Evolutionary conservation across 2,888 invertebrate species (phyloP), one percentile per base, ranked within the genome.

Genomic region (Rosalia funebris): DNA sequence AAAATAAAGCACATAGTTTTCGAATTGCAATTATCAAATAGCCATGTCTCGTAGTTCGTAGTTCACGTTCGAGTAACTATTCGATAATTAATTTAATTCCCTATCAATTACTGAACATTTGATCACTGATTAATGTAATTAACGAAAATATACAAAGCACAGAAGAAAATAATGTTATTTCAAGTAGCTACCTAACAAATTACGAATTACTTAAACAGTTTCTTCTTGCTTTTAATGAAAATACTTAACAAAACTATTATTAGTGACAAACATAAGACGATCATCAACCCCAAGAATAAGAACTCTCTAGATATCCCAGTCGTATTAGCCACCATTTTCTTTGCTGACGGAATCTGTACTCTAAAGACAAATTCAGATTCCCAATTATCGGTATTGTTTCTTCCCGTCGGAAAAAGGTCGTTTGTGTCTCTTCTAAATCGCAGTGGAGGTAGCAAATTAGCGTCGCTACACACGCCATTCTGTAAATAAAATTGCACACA

Each of bases 401-500:
- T 19, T 34, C 50, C 32, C 34, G 16, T 19, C 2, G 48, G 19
- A n/a, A 10, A 17, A 37, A 10, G 11, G 1, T 14, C 39, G 5
- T 19, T 15, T n/a, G 19, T 20, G 19, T n/a, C 20, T 14, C 62
- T 55, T 12, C 34, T 62, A n/a, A 41, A 32, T 19, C 62, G 55
- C 14, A 39, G 14, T 25, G 62, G 58, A 4, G 58, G 46, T 19
- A 50, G 11, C 11, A 58, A 42, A 16, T 45, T 58, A 9, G 45
- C 15, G 11, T 57, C 57, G 11, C 44, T 55, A 15, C 66, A 66
- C 9, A 46, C 16, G 31, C 55, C 61, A 20, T 44, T 61, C 66
- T 66, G 44, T 14, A 57, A 57, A n/a, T n/a, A n/a, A n/a, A n/a
- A n/a, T n/a, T n/a, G n/a, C n/a, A n/a, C n/a, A n/a, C n/a, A n/a